Evolutionary conservation across 1,140 invertebrate species (phyloP), one percentile per base, ranked within the genome.

Genomic region (Heliconius hermathena): DNA sequence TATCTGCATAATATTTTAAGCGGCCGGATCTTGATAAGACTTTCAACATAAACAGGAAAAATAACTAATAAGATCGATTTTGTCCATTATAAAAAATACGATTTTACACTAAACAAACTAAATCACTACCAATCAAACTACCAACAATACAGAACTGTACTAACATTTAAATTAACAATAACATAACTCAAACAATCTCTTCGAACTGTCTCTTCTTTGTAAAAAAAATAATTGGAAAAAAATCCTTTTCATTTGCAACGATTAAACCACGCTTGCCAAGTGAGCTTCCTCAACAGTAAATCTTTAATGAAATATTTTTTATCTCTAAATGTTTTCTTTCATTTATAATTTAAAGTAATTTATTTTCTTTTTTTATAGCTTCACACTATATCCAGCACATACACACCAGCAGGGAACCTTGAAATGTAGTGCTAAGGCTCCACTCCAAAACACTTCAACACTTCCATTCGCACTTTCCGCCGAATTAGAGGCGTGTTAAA

Each of bases 221-320:
- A 36, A 36, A 36, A 6, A 26, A 57, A 22, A 57, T n/a, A 57
- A 13, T 16, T 29, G 18, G 8, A 66, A 26, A 66, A 22, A 29
- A 26, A 13, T 29, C 26, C 26, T 5, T 66, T 66, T 66, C 13
- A 66, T 22, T 66, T 66, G 60, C 3, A 66, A 41, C 85, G 84
- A 49, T 86, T 87, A 49, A 89, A 73, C 88, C 88, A 89, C 20
- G 86, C 83, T 2, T 66, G 60, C 60, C 9, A 26, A 90, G 66
- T 1, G 77, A 89, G 72, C 74, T 83, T 85, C 52, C 82, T 81
- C 87, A 84, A 88, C 22, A 87, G 82, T 36, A 86, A 79, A 84
- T 89, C 89, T 89, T 89, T 54, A 70, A 38, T 52, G 11, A 60
- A 75, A 79, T 74, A 33, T n/a, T 36, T 52, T 20, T 46, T 41